Evolutionary conservation across 2,113 vertebrate genomes (phyloP).

Genomic region (Serinus canaria): DNA sequence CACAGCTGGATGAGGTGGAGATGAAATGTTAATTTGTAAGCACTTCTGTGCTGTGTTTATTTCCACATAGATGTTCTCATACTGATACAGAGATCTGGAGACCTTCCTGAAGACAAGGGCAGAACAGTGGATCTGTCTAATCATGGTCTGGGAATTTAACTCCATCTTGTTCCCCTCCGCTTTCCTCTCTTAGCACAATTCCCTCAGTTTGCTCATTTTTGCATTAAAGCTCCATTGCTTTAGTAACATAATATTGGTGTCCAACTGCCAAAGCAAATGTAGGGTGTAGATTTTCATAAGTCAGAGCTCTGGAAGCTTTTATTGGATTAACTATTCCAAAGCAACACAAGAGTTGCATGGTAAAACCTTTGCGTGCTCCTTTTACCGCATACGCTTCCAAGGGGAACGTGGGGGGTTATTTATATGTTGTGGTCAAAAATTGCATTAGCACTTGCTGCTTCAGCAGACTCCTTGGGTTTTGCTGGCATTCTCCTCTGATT

Average conservation of each 20-base stretch:
- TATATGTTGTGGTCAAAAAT: conserved; percentile 9
- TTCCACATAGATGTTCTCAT: not conserved
- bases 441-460: conserved; percentile 34
- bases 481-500: conserved; percentile 11
- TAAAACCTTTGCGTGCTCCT: not conserved
- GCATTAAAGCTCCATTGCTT: not conserved
- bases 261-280: conserved; percentile 28
- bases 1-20: not conserved
- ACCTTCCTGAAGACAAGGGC: not conserved
- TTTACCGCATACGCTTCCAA: not conserved
- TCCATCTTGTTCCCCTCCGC: not conserved
- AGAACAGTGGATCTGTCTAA: not conserved
- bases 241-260: not conserved
- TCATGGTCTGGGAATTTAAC: not conserved
- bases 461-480: conserved; percentile 25
- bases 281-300: not conserved
- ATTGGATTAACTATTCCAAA: conserved; percentile 1
- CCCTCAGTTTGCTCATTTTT: not conserved
- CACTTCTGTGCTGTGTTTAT: not conserved
- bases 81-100: not conserved
- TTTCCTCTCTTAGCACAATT: not conserved
- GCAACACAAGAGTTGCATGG: not conserved
- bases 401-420: not conserved
- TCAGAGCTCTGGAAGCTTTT: conserved; percentile 6
- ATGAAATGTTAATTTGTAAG: not conserved